Percentiles rank a stretch among this genome's conserved stretches.
phyloP scores from a whole-genome alignment of 2,113 vertebrate species.

The Pseudois nayaur region DNA sequence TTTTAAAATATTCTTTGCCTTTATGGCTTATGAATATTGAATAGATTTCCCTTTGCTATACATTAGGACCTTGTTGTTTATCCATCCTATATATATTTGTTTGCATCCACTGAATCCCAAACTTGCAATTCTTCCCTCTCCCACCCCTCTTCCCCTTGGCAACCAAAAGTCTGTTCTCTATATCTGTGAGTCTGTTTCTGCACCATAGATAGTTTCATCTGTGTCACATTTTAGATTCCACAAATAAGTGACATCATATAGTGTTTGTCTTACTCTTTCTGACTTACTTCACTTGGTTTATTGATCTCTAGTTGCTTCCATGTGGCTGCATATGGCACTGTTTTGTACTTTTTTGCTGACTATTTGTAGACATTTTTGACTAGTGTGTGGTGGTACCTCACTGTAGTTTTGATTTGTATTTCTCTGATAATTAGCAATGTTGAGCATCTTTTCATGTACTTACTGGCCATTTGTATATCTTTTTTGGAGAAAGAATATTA shows the following conservation, averaged over 20 bases:
- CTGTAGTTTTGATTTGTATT: background rate
- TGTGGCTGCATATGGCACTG: background rate
- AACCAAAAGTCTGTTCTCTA: background rate
- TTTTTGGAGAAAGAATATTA: background rate
- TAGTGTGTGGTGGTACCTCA: background rate
- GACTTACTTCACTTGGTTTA: background rate
- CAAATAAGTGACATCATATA: background rate
- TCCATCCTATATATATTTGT: background rate
- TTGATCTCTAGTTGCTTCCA: background rate
- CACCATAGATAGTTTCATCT: background rate
- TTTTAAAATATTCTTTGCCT: background rate
- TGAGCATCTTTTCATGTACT: background rate
- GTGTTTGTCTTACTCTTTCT: background rate
- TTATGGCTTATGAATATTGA: background rate
- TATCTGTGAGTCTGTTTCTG: background rate
- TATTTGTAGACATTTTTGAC: background rate
- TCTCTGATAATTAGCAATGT: background rate
- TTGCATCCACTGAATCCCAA: background rate
- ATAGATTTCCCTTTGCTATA: background rate
- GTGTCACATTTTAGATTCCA: background rate
- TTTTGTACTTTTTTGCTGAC: background rate
- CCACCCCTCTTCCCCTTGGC: background rate
- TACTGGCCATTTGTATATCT: background rate
- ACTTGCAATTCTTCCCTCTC: background rate
- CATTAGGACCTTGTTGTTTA: background rate